These are phyloP conservation scores for Ooceraea biroi DNA, from an alignment of 1,140 invertebrate genomes.

Conservation along the genomic window DNA sequence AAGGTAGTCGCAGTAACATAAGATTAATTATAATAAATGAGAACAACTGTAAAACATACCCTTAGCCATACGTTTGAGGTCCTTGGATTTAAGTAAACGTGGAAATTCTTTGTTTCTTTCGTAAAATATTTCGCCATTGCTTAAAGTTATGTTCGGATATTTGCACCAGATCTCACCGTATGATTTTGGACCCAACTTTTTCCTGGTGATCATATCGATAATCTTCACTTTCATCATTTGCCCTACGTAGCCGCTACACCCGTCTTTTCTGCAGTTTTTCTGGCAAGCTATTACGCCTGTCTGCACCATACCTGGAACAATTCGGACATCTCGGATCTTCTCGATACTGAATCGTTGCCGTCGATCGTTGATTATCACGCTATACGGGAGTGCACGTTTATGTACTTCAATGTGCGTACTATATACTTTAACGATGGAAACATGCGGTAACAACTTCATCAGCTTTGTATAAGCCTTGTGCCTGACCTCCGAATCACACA, in stretches of 20 bases:
- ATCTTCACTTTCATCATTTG: constrained; percentile 7
- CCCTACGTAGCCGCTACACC: background rate
- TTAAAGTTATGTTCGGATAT: too few species aligned
- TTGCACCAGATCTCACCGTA: background rate
- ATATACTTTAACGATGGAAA: background rate
- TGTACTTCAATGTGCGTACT: constrained; percentile 7
- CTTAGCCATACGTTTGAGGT: too few species aligned
- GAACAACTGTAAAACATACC: too few species aligned
- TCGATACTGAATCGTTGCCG: background rate
- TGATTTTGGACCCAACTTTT: background rate
- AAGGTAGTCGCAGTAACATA: too few species aligned
- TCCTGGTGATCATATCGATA: background rate
- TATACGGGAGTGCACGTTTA: background rate
- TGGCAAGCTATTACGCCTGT: constrained; percentile 1
- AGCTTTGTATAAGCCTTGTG: background rate
- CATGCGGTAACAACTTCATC: background rate
- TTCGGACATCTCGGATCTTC: background rate
- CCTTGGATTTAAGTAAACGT: too few species aligned
- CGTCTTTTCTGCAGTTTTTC: background rate
- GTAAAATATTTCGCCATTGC: too few species aligned
- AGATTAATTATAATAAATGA: too few species aligned
- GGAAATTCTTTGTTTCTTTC: too few species aligned
- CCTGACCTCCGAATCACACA: background rate
- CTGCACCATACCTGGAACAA: constrained; percentile 9
- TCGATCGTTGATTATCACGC: background rate